Percentiles rank a stretch among this genome's conserved stretches.
These are phyloP conservation scores for Ormyrus labotus DNA, from an alignment of 2,888 invertebrate genomes.

Conservation along the genomic window DNA sequence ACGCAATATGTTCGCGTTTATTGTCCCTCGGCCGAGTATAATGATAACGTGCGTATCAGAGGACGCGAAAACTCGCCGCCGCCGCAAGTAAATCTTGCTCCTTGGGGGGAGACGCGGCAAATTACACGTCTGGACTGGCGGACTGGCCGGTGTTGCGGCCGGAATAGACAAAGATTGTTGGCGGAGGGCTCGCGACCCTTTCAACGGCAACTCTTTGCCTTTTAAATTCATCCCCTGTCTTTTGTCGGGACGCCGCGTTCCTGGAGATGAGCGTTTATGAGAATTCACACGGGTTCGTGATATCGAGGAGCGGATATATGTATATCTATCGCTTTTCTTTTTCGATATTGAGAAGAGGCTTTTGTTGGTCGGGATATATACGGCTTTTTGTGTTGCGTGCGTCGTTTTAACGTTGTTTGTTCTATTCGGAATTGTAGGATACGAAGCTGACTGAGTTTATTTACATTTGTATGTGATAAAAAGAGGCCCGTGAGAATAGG, in stretches of 20 bases:
- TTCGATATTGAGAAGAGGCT: not conserved
- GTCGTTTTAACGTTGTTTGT: too few species aligned
- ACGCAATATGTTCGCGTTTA: conserved; percentile 35
- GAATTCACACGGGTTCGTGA: conserved; percentile 24
- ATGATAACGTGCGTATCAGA: not conserved
- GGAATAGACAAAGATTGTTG: not conserved
- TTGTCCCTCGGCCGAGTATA: not conserved
- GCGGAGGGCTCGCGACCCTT: not conserved
- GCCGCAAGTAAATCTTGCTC: conserved; percentile 28
- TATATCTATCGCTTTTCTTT: not conserved
- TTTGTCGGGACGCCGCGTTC: not conserved
- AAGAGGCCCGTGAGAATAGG: too few species aligned
- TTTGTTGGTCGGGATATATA: too few species aligned
- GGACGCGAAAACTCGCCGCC: conserved; percentile 8
- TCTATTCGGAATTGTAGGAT: too few species aligned
- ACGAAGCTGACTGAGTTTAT: too few species aligned
- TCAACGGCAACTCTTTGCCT: not conserved
- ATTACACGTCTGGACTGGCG: conserved; percentile 11
- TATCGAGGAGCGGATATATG: not conserved
- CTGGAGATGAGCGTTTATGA: not conserved
- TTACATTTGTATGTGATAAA: too few species aligned
- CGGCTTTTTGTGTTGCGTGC: too few species aligned
- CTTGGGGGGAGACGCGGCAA: not conserved
- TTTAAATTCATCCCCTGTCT: not conserved
- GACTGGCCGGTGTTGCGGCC: not conserved